Conservation (phyloP, 2,888 invertebrate genomes). For the Elysia crispata region DNA sequence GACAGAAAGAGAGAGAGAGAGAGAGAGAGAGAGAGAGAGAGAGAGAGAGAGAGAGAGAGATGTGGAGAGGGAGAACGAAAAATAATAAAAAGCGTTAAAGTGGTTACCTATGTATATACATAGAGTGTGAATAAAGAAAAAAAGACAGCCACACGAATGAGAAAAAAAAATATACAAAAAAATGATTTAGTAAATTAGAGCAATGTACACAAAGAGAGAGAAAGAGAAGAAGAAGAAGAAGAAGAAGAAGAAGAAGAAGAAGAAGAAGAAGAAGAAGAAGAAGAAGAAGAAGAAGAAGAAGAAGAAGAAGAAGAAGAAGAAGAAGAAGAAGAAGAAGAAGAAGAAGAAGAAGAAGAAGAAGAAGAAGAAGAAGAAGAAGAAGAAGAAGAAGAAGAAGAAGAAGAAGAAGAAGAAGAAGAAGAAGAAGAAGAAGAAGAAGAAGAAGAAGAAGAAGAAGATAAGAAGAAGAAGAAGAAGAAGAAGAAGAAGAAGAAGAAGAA, state of each 20-base stretch:
- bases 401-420: neutral
- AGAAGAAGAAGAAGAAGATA: too few relatives aligned
- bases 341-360: neutral
- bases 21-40: too few relatives aligned
- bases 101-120: conserved; percentile 19
- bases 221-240: conserved; percentile 33
- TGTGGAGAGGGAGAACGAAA: too few relatives aligned
- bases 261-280: neutral
- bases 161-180: neutral
- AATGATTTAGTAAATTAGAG: neutral
- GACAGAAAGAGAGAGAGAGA: too few relatives aligned
- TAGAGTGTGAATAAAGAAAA: conserved; percentile 40
- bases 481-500: conserved; percentile 21
- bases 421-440: neutral
- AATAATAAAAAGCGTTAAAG: too few relatives aligned
- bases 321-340: neutral
- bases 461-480: conserved; percentile 20
- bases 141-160: conserved; percentile 1
- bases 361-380: neutral
- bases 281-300: neutral
- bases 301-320: neutral
- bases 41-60: conserved; percentile 34
- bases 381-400: neutral
- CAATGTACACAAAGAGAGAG: conserved; percentile 24
- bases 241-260: neutral